Percentiles rank a stretch among this genome's conserved stretches.
These are phyloP conservation scores for Bellardia pandia DNA, from an alignment of 2,888 invertebrate species.

Conservation along the genomic window DNA sequence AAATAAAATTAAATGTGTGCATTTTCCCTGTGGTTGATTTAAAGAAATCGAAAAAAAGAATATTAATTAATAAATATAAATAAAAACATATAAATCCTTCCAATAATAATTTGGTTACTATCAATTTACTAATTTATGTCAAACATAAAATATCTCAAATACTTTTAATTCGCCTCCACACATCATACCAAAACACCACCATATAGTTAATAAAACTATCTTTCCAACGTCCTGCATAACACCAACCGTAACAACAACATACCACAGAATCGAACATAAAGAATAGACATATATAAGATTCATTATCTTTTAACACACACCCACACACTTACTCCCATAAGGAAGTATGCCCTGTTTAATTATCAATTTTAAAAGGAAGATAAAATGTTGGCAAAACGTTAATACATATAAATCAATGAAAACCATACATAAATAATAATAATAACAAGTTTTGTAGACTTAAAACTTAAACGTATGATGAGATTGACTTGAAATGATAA, in stretches of 20 bases:
- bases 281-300: constrained; percentile 13
- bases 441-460: constrained; percentile 37
- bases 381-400: constrained; percentile 50
- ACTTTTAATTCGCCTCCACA: constrained; percentile 20
- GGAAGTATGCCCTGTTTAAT: constrained; percentile 32
- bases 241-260: constrained; percentile 5
- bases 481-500: constrained; percentile 62
- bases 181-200: constrained; percentile 38
- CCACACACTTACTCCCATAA: neutral
- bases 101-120: constrained; percentile 60
- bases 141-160: constrained; percentile 41
- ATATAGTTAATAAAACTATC: constrained; percentile 9
- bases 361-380: constrained; percentile 30
- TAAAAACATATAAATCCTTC: constrained; percentile 55
- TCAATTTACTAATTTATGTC: constrained; percentile 47
- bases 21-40: constrained; percentile 68
- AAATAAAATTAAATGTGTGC: constrained; percentile 74
- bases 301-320: constrained; percentile 24
- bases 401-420: constrained; percentile 15
- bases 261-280: constrained; percentile 9
- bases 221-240: constrained; percentile 18
- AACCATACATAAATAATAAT: constrained; percentile 4
- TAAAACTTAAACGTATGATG: constrained; percentile 58
- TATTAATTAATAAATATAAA: constrained; percentile 27
- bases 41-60: constrained; percentile 51